Conservation (phyloP, 2,797 vertebrate species). For the Sarcophilus harrisii region DNA sequence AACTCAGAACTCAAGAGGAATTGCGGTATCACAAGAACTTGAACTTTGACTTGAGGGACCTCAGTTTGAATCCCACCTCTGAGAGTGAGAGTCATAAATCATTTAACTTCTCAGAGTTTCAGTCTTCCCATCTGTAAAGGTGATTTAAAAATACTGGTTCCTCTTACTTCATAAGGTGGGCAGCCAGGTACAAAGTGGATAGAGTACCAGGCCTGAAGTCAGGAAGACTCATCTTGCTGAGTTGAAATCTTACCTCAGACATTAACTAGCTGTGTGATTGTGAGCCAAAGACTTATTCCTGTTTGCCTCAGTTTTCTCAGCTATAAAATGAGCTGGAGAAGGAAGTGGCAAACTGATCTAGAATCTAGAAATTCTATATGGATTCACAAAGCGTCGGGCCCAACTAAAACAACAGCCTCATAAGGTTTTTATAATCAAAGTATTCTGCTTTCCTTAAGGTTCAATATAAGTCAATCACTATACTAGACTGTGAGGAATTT, state of each 20-base stretch:
- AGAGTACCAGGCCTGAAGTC: fast-evolving
- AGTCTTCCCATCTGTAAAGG: not conserved
- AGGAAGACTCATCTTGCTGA: not conserved
- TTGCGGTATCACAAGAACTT: not conserved
- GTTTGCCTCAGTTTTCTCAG: not conserved
- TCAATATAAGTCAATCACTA: not conserved
- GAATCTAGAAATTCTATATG: not conserved
- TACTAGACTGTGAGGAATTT: not conserved
- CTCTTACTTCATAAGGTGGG: not conserved
- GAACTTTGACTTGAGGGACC: not conserved
- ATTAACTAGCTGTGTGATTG: not conserved
- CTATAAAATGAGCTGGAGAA: not conserved
- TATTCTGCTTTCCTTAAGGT: not conserved
- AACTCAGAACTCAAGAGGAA: not conserved
- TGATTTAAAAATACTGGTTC: not conserved
- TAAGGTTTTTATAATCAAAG: not conserved
- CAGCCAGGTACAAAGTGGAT: not conserved
- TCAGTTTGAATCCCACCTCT: not conserved
- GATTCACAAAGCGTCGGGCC: not conserved
- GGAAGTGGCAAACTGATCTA: not conserved
- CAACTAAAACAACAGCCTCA: not conserved
- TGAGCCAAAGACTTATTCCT: not conserved
- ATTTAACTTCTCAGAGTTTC: not conserved
- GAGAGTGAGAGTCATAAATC: not conserved
- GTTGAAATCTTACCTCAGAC: not conserved